Evolutionary conservation across 2,797 vertebrate species (phyloP).

Genomic region (Pterois miles): DNA sequence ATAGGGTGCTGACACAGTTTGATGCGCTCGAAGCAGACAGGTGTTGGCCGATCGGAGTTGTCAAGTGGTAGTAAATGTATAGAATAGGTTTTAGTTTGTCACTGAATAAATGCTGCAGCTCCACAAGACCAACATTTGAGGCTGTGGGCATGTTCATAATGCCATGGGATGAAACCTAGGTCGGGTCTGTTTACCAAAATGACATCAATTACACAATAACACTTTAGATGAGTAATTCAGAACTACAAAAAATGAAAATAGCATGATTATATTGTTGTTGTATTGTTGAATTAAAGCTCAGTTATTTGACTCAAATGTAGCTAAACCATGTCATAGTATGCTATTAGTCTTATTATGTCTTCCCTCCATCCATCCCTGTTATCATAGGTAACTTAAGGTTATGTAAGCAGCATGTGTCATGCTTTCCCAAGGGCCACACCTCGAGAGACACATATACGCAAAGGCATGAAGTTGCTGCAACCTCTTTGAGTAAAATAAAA

Average conservation of each 20-base stretch:
- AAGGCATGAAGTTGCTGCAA: neutral
- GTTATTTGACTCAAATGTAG: neutral
- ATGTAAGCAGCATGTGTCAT: slow-evolving; percentile 33
- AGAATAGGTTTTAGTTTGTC: neutral
- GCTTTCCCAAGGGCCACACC: slow-evolving; percentile 26
- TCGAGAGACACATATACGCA: neutral
- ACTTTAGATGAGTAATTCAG: neutral
- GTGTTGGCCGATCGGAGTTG: neutral
- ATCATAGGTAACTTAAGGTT: slow-evolving; percentile 49
- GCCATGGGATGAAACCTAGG: neutral
- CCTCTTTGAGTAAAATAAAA: neutral
- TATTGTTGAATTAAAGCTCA: neutral
- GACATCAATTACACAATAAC: neutral
- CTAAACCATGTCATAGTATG: neutral
- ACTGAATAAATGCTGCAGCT: neutral
- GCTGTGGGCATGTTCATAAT: neutral
- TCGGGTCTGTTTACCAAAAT: neutral
- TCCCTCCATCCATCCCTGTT: slow-evolving; percentile 4
- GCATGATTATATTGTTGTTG: neutral
- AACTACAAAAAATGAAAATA: neutral
- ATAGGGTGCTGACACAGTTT: neutral
- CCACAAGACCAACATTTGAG: neutral
- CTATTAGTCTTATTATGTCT: neutral
- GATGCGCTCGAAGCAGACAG: neutral
- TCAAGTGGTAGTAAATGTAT: neutral